phyloP scores from a whole-genome alignment of 2,888 invertebrate species.

The Zelleria hepariella region DNA sequence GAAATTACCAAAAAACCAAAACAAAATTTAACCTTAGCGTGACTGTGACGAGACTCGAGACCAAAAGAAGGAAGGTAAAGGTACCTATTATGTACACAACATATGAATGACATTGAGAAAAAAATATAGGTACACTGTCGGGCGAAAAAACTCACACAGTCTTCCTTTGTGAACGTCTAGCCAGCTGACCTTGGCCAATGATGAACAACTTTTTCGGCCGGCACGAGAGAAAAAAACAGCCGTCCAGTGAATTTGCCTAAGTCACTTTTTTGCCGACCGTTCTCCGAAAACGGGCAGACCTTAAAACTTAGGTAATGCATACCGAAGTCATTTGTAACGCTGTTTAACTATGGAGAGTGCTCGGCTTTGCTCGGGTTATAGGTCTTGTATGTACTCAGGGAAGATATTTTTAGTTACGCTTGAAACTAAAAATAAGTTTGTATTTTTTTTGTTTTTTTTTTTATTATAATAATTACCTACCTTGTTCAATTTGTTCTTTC shows the following conservation, averaged over 20 bases:
- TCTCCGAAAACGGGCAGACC: constrained; percentile 47
- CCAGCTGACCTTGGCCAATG: constrained; percentile 53
- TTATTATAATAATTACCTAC: no score
- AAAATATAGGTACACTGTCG: constrained; percentile 28
- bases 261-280: constrained; percentile 48
- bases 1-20: constrained; percentile 50
- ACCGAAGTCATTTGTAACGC: constrained; percentile 18
- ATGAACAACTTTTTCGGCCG: constrained; percentile 62
- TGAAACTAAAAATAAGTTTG: no score
- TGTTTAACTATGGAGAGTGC: neutral
- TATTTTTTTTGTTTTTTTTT: no score
- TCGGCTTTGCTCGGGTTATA: neutral
- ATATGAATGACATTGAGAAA: constrained; percentile 64
- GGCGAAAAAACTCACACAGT: constrained; percentile 50
- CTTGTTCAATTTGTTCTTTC: no score
- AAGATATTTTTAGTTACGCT: neutral
- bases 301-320: constrained; percentile 52
- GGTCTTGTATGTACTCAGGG: no score
- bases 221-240: constrained; percentile 26
- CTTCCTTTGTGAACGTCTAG: constrained; percentile 67
- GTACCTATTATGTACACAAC: neutral
- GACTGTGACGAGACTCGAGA: constrained; percentile 30
- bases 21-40: constrained; percentile 51
- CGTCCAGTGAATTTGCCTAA: constrained; percentile 68
- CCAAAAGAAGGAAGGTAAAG: neutral